These are phyloP conservation scores for Heliopora coerulea DNA, from an alignment of 92 coral and sea anemone genomes.

Conservation along the genomic window DNA sequence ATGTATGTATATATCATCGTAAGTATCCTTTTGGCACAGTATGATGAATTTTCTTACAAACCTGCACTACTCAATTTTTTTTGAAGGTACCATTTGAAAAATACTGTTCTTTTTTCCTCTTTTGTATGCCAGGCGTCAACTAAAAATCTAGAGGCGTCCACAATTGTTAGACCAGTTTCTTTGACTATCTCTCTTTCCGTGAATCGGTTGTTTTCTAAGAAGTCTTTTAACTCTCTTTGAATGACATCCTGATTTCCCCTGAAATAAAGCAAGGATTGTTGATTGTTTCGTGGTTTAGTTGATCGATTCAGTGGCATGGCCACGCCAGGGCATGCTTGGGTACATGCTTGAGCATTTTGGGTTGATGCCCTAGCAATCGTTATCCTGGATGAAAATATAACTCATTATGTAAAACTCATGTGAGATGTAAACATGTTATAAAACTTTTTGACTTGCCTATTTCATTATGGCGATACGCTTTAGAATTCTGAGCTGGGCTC, in stretches of 20 bases:
- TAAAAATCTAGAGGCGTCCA: constrained; percentile 75
- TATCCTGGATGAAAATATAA: not conserved
- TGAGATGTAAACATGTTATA: no score
- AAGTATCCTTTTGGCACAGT: no score
- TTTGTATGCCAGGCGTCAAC: constrained; percentile 80
- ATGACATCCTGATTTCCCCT: constrained; percentile 97
- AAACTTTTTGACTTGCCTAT: no score
- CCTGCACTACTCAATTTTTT: constrained; percentile 66
- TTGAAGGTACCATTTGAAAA: constrained; percentile 90
- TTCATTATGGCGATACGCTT: no score
- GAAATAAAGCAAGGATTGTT: constrained; percentile 3
- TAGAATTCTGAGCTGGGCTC: no score
- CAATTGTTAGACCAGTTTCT: constrained; percentile 80
- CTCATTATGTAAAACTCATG: no score
- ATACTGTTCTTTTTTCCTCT: constrained; percentile 75
- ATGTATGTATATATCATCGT: no score
- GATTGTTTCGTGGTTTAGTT: not conserved
- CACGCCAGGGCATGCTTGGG: not conserved
- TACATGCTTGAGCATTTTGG: not conserved
- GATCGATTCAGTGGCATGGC: not conserved
- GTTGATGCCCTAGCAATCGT: not conserved
- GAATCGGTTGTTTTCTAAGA: constrained; percentile 85
- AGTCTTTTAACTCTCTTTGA: constrained; percentile 88
- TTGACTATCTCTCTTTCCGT: constrained; percentile 75
- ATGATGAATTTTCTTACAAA: not conserved